Percentiles rank a stretch among this genome's conserved stretches.
Evolutionary conservation across 1,140 invertebrate species (phyloP).

Genomic region (Tribolium castaneum): DNA sequence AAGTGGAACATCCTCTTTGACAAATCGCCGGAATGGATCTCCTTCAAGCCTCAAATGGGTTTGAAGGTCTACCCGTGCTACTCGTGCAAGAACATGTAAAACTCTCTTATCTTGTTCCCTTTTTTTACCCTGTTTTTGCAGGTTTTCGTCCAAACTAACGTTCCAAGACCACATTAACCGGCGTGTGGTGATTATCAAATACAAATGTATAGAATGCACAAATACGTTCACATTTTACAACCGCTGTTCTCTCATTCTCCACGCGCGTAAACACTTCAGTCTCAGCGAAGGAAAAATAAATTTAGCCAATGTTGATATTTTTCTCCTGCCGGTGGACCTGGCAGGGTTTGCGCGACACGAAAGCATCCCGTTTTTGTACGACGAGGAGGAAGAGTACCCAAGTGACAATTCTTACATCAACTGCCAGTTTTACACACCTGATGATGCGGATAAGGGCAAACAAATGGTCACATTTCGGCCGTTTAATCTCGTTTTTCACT

Average conservation of each 20-base stretch:
- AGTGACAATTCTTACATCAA: conserved; percentile 48
- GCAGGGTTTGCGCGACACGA: conserved; percentile 54
- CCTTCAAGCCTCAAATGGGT: conserved; percentile 56
- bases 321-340: conserved; percentile 49
- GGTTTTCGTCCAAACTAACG: conserved; percentile 56
- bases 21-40: conserved; percentile 55
- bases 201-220: conserved; percentile 55
- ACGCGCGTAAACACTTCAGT: conserved; percentile 55
- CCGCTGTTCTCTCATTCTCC: conserved; percentile 58
- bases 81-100: conserved; percentile 58
- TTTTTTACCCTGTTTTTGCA: conserved; percentile 37
- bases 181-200: conserved; percentile 52
- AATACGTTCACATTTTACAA: conserved; percentile 56
- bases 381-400: conserved; percentile 53
- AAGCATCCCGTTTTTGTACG: conserved; percentile 53
- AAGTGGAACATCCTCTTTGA: conserved; percentile 59
- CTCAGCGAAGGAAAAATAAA: conserved; percentile 52
- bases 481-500: conserved; percentile 52
- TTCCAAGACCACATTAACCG: conserved; percentile 58
- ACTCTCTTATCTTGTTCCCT: neutral
- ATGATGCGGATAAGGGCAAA: conserved; percentile 50
- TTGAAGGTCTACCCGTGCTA: conserved; percentile 59
- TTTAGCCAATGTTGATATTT: conserved; percentile 54
- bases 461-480: conserved; percentile 50
- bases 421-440: conserved; percentile 55